Percentiles rank a stretch among this genome's conserved stretches.
phyloP scores from a whole-genome alignment of 2,888 invertebrate genomes.

The Uloborus plumipes region DNA sequence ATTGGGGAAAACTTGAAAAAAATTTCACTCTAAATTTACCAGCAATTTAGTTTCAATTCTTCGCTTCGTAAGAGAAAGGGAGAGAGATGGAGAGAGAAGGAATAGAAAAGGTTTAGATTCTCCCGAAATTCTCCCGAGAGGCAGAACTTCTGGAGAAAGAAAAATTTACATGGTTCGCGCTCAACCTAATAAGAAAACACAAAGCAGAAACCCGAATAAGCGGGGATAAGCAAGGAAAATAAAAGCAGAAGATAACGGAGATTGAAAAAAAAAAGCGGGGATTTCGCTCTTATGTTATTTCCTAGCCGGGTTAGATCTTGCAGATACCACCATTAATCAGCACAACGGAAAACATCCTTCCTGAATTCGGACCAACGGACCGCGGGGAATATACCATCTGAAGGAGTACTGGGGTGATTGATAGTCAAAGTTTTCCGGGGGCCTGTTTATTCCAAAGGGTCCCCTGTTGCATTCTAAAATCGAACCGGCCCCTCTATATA shows the following conservation, averaged over 20 bases:
- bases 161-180: slow-evolving; percentile 61
- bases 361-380: slow-evolving; percentile 58
- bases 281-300: slow-evolving; percentile 44
- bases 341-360: slow-evolving; percentile 54
- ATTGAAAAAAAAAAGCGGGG: background rate
- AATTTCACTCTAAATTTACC: slow-evolving; percentile 63
- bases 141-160: slow-evolving; percentile 8
- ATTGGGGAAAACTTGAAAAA: slow-evolving; percentile 62
- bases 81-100: too few species aligned
- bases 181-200: slow-evolving; percentile 62
- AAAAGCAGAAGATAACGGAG: slow-evolving; percentile 12
- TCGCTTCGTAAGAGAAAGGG: slow-evolving; percentile 14
- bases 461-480: slow-evolving; percentile 63
- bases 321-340: slow-evolving; percentile 59
- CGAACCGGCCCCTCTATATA: slow-evolving; percentile 31
- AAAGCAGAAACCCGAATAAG: slow-evolving; percentile 49
- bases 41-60: slow-evolving; percentile 36
- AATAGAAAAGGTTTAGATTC: background rate
- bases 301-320: slow-evolving; percentile 36
- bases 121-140: slow-evolving; percentile 12
- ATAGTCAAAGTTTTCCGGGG: slow-evolving; percentile 62
- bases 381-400: slow-evolving; percentile 41
- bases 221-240: slow-evolving; percentile 28
- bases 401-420: slow-evolving; percentile 47
- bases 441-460: slow-evolving; percentile 63